Evolutionary conservation across 2,888 invertebrate genomes (phyloP).

Genomic region (Lasioglossum marginatum): DNA sequence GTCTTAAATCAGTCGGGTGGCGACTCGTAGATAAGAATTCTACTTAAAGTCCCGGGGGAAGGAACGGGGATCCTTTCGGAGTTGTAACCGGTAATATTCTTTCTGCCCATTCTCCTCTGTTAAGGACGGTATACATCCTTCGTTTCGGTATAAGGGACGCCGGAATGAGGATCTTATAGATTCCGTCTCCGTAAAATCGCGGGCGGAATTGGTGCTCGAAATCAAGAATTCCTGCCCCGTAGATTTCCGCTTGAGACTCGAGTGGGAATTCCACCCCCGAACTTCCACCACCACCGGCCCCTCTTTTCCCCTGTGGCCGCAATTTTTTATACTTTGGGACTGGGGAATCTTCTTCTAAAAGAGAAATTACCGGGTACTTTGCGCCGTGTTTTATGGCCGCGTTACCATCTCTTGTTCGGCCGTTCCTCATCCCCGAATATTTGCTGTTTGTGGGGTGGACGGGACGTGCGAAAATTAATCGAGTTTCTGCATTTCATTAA

Average conservation of each 20-base stretch:
- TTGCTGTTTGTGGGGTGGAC: background rate
- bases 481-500: background rate
- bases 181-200: conserved; percentile 32
- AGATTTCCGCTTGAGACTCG: conserved; percentile 25
- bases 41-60: conserved; percentile 25
- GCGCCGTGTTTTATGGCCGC: conserved; percentile 2
- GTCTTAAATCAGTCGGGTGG: conserved; percentile 24
- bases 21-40: conserved; percentile 38
- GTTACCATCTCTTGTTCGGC: background rate
- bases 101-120: background rate
- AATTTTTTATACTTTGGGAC: conserved; percentile 20
- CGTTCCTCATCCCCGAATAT: background rate
- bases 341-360: conserved; percentile 5
- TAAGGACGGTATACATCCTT: conserved; percentile 10
- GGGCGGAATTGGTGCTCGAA: conserved; percentile 37
- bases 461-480: background rate
- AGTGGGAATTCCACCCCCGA: conserved; percentile 10
- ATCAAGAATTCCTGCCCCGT: conserved; percentile 24
- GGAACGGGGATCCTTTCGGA: conserved; percentile 1
- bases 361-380: conserved; percentile 16
- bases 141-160: conserved; percentile 16
- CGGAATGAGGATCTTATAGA: conserved; percentile 32
- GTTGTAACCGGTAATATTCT: conserved; percentile 41
- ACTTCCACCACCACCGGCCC: background rate
- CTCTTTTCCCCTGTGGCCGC: background rate